phyloP scores from a whole-genome alignment of 1,140 invertebrate genomes.

The Tribolium castaneum region DNA sequence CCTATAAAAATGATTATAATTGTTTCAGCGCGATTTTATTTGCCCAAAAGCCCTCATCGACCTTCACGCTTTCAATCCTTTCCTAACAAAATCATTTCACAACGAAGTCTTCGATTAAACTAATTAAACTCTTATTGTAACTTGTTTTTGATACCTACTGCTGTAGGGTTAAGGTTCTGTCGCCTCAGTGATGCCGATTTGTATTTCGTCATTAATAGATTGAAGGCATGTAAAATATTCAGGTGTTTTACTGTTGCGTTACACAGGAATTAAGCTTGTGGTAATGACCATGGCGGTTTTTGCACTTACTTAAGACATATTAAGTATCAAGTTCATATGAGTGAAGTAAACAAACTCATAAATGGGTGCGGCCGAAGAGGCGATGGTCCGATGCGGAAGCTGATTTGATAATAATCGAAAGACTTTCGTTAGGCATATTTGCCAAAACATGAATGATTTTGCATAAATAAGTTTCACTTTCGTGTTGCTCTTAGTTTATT shows the following conservation, averaged over 20 bases:
- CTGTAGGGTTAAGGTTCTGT: background rate
- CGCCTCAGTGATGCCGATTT: background rate
- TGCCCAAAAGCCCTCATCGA: constrained; percentile 9
- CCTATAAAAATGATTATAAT: background rate
- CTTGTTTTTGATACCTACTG: background rate
- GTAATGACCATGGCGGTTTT: constrained; percentile 32
- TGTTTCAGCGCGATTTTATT: background rate
- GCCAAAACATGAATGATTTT: background rate
- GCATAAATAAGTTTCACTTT: background rate
- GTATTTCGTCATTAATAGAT: background rate
- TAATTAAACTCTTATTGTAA: background rate
- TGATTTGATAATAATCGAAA: background rate
- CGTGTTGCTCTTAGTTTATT: background rate
- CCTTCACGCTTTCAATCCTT: constrained; percentile 13
- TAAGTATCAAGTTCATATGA: constrained; percentile 6
- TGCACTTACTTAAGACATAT: background rate
- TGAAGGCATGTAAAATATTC: background rate
- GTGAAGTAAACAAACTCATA: constrained; percentile 10
- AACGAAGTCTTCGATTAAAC: background rate
- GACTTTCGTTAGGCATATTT: background rate
- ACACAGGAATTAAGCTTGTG: constrained; percentile 2
- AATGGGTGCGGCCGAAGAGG: background rate
- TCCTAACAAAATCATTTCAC: background rate
- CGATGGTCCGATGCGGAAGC: background rate
- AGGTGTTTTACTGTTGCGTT: constrained; percentile 10